These are phyloP conservation scores for Phalloptychus januarius DNA, from an alignment of 2,797 vertebrate species.

Conservation along the genomic window DNA sequence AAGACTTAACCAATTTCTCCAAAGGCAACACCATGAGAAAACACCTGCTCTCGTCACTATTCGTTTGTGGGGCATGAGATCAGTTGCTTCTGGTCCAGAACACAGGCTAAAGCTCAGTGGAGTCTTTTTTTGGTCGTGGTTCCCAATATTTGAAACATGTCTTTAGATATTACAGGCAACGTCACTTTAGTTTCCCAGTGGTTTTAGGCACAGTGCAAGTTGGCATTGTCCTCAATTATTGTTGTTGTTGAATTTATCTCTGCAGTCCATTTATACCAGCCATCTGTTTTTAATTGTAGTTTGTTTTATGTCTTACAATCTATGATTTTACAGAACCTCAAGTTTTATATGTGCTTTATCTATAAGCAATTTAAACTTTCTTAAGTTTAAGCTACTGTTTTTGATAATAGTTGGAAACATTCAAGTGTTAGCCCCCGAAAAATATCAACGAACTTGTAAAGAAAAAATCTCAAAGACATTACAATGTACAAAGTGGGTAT, in stretches of 20 bases:
- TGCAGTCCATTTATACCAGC: neutral
- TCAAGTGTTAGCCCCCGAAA: conserved; percentile 2
- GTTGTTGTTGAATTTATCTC: neutral
- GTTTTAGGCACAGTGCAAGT: neutral
- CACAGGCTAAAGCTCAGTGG: neutral
- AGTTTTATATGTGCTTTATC: neutral
- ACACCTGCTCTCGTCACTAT: neutral
- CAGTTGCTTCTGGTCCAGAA: neutral
- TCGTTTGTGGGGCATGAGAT: neutral
- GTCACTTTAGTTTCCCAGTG: neutral
- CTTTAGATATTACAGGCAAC: neutral
- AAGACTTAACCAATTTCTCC: neutral
- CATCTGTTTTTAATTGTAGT: neutral
- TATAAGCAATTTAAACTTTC: neutral
- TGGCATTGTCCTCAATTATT: neutral
- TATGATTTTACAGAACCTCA: neutral
- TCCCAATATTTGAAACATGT: neutral
- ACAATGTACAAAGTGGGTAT: conserved; percentile 30
- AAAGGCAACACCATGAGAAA: neutral
- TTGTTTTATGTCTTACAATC: neutral
- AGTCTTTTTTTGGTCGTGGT: neutral
- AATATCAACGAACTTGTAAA: conserved; percentile 23
- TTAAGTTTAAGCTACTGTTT: neutral
- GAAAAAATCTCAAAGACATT: neutral
- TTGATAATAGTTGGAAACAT: neutral